A percentile compares a stretch with the other conserved stretches of the same genome.
These are phyloP conservation scores for Cotesia typhae DNA, from an alignment of 1,140 invertebrate genomes.

Conservation along the genomic window DNA sequence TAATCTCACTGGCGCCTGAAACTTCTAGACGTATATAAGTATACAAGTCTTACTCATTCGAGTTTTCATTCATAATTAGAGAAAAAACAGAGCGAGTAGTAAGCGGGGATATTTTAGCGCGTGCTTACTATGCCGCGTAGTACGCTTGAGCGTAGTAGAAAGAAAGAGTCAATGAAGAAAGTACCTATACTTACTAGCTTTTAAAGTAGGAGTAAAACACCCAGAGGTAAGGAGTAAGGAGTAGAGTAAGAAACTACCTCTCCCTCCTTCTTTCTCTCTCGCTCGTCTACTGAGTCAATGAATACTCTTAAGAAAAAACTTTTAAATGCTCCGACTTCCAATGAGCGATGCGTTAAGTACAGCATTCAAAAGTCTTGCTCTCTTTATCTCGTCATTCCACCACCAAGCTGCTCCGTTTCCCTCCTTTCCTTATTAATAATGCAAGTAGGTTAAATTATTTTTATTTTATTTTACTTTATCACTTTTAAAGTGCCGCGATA, in stretches of 20 bases:
- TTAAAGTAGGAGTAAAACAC: conserved; percentile 33
- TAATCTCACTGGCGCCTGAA: too few relatives aligned
- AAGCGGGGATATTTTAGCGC: conserved; percentile 7
- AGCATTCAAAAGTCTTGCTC: too few relatives aligned
- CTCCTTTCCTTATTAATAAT: background rate
- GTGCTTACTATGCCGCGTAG: conserved; percentile 45
- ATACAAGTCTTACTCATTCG: conserved; percentile 23
- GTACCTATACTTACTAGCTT: conserved; percentile 34
- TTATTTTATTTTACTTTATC: conserved; percentile 9
- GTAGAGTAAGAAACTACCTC: background rate
- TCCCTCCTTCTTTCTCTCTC: background rate
- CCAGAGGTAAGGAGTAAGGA: conserved; percentile 41
- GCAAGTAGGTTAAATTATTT: conserved; percentile 37
- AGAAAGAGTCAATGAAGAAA: conserved; percentile 68
- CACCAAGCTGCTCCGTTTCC: conserved; percentile 12
- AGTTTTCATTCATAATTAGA: conserved; percentile 68
- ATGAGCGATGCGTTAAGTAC: too few relatives aligned
- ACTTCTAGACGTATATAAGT: background rate
- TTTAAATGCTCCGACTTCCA: too few relatives aligned
- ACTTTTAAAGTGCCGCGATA: too few relatives aligned
- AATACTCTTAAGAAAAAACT: conserved; percentile 44
- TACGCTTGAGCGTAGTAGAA: conserved; percentile 63
- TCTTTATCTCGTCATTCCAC: background rate
- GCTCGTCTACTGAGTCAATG: conserved; percentile 55
- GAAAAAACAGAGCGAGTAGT: conserved; percentile 40